A percentile compares a stretch with the other conserved stretches of the same genome.
Evolutionary conservation across 1,140 invertebrate genomes (phyloP).

Genomic region (Dendrolimus kikuchii): DNA sequence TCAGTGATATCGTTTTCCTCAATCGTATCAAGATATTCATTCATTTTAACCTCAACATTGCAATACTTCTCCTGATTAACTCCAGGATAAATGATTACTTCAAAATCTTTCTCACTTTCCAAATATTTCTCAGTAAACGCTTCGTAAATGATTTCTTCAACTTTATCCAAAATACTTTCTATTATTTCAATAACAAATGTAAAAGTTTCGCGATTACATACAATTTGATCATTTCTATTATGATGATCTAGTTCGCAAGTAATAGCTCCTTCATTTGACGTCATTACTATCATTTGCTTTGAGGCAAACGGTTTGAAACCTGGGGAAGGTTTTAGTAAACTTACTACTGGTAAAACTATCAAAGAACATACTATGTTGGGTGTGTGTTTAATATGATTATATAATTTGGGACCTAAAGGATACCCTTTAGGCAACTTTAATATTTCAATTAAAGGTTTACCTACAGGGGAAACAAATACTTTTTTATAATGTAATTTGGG

Average conservation of each 20-base stretch:
- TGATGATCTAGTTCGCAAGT: constrained; percentile 26
- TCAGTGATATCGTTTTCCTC: constrained; percentile 31
- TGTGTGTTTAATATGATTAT: too few species aligned
- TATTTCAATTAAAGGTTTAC: too few species aligned
- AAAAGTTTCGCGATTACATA: constrained; percentile 13
- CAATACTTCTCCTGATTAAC: constrained; percentile 17
- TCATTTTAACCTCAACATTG: constrained; percentile 14
- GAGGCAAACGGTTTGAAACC: constrained; percentile 53
- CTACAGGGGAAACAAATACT: too few species aligned
- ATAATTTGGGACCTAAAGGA: too few species aligned
- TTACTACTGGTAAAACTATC: too few species aligned
- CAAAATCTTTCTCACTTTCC: constrained; percentile 27
- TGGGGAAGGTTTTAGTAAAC: constrained; percentile 10
- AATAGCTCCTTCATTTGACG: constrained; percentile 34
- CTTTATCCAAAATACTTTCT: constrained; percentile 37
- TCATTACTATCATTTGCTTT: constrained; percentile 47
- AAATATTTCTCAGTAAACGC: constrained; percentile 12
- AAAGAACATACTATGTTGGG: too few species aligned
- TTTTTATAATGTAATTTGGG: too few species aligned
- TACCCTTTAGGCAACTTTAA: too few species aligned
- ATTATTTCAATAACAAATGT: constrained; percentile 26
- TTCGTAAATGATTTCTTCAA: constrained; percentile 20
- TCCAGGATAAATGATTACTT: constrained; percentile 31
- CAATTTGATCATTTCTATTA: constrained; percentile 3
- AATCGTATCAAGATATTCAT: constrained; percentile 39